Evolutionary conservation across 2,797 vertebrate genomes (phyloP).

Genomic region (Cyclopterus lumpus): DNA sequence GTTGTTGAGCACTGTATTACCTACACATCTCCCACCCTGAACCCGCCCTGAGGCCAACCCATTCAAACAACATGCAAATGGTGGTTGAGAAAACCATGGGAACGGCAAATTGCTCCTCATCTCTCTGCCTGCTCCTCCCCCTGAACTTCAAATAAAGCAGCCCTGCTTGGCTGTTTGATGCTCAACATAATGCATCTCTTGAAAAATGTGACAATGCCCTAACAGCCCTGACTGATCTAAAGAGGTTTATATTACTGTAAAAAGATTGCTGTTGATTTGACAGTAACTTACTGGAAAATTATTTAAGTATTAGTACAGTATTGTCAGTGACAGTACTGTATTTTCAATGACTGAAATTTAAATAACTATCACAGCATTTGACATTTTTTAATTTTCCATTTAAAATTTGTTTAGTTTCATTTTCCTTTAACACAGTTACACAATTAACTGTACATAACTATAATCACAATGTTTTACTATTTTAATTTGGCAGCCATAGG

Average conservation of each 20-base stretch:
- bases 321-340: too few species aligned
- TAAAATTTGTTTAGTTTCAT: too few species aligned
- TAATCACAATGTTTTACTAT: too few species aligned
- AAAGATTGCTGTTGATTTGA: too few species aligned
- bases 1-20: conserved; percentile 29
- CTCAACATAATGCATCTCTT: neutral
- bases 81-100: conserved; percentile 45
- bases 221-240: neutral
- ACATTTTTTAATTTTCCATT: too few species aligned
- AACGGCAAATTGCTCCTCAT: conserved; percentile 38
- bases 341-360: too few species aligned
- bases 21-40: neutral
- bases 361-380: too few species aligned
- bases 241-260: neutral
- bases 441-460: too few species aligned
- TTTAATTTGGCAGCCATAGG: too few species aligned
- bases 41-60: conserved; percentile 19
- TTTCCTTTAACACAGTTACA: too few species aligned
- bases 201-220: neutral
- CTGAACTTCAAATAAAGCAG: neutral
- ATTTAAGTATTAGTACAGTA: neutral
- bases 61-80: conserved; percentile 79
- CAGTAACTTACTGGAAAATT: neutral
- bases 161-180: neutral
- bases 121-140: neutral